These are phyloP conservation scores for Andrena chrysosceles DNA, from an alignment of 2,888 invertebrate genomes.

Conservation along the genomic window DNA sequence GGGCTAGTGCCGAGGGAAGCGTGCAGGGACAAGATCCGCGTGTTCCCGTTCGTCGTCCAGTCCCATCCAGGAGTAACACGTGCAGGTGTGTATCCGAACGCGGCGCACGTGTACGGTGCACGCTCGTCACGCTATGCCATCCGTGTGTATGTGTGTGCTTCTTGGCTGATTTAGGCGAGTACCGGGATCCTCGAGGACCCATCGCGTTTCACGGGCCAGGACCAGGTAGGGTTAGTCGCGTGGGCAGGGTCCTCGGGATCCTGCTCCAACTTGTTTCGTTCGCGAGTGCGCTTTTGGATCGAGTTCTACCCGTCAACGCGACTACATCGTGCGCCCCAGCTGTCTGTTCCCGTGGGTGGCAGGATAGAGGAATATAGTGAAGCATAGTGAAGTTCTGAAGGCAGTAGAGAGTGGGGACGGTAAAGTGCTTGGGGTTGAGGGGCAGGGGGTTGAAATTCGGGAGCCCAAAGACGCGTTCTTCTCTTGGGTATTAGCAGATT, in stretches of 20 bases:
- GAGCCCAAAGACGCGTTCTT: no score
- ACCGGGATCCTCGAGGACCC: background rate
- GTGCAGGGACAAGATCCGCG: slow-evolving; percentile 29
- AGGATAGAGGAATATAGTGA: no score
- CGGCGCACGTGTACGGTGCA: slow-evolving; percentile 58
- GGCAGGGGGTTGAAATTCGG: no score
- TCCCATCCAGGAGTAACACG: slow-evolving; percentile 64
- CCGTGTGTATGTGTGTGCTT: slow-evolving; percentile 7
- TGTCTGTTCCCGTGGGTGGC: no score
- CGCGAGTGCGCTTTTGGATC: no score
- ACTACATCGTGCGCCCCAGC: no score
- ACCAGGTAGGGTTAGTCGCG: slow-evolving; percentile 19
- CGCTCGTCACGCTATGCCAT: slow-evolving; percentile 25
- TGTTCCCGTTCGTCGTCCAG: slow-evolving; percentile 10
- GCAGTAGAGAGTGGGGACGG: no score
- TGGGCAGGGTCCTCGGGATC: background rate
- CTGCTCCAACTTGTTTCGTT: no score
- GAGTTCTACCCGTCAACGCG: no score
- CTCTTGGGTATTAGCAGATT: background rate
- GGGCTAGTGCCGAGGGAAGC: slow-evolving; percentile 30
- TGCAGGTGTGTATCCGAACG: slow-evolving; percentile 68
- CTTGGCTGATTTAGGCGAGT: background rate
- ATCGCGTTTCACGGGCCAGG: background rate
- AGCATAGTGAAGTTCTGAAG: no score
- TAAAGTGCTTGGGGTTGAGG: no score